Evolutionary conservation across 2,113 vertebrate genomes (phyloP).

Genomic region (Coptodon bakossiorum): DNA sequence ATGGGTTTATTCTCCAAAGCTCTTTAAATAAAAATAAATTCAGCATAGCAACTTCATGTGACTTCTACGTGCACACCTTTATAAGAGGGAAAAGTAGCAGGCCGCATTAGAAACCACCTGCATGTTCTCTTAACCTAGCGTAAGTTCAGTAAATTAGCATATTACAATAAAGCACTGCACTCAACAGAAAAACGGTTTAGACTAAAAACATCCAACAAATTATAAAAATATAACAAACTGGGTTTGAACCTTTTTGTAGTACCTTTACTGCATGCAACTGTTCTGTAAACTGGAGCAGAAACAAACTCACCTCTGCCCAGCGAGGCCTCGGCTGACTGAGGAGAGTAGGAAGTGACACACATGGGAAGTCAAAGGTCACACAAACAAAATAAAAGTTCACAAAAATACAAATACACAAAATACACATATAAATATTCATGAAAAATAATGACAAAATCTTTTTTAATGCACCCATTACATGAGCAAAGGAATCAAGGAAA

Average conservation of each 20-base stretch:
- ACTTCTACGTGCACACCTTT: neutral
- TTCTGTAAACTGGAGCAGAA: neutral
- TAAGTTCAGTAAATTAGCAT: neutral
- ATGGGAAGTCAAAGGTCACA: neutral
- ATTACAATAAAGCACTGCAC: neutral
- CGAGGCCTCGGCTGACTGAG: neutral
- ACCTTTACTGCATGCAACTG: neutral
- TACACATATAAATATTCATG: neutral
- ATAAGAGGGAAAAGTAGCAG: neutral
- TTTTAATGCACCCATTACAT: neutral
- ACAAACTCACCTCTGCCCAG: neutral
- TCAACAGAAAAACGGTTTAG: neutral
- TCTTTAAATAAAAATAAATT: no score
- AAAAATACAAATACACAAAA: neutral
- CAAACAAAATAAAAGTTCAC: neutral
- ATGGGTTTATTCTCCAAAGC: no score
- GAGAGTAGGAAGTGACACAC: neutral
- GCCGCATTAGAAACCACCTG: neutral
- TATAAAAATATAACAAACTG: neutral
- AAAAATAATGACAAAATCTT: neutral
- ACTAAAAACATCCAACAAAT: neutral
- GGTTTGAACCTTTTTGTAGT: neutral
- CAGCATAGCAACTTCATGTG: no score
- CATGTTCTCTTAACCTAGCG: neutral
- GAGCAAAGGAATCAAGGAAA: neutral